Conservation (phyloP, 2,888 invertebrate genomes). For the Xestia rhomboidea region DNA sequence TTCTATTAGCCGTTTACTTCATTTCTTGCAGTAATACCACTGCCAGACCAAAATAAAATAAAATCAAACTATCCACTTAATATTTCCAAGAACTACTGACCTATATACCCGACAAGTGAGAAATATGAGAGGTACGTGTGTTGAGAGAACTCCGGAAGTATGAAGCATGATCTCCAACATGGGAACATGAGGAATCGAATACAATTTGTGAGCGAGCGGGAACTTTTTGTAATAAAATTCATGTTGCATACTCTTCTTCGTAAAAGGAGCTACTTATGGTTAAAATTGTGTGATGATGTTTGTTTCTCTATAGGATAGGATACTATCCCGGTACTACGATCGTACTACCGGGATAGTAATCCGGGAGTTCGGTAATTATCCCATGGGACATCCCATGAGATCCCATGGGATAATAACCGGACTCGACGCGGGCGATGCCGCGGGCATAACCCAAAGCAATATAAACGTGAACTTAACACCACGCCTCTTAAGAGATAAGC, state of each 20-base stretch:
- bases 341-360: no score
- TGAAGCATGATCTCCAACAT: conserved; percentile 44
- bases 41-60: not conserved
- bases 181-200: conserved; percentile 32
- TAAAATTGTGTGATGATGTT: no score
- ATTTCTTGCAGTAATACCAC: not conserved
- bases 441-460: not conserved
- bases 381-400: no score
- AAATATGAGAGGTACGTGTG: conserved; percentile 55
- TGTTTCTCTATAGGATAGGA: no score
- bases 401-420: no score
- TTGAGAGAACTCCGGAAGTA: conserved; percentile 33
- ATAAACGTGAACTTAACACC: not conserved
- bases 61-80: not conserved
- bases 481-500: not conserved
- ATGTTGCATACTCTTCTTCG: not conserved
- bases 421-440: no score
- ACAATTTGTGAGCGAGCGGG: conserved; percentile 42
- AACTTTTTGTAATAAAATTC: conserved; percentile 12
- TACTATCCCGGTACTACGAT: no score
- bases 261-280: no score
- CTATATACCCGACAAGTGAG: conserved; percentile 52
- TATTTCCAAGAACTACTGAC: conserved; percentile 47
- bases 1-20: not conserved
- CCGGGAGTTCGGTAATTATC: no score